Base-by-base conservation (phyloP, 2,797 vertebrate genomes). In the Poeciliopsis gracilis region DNA sequence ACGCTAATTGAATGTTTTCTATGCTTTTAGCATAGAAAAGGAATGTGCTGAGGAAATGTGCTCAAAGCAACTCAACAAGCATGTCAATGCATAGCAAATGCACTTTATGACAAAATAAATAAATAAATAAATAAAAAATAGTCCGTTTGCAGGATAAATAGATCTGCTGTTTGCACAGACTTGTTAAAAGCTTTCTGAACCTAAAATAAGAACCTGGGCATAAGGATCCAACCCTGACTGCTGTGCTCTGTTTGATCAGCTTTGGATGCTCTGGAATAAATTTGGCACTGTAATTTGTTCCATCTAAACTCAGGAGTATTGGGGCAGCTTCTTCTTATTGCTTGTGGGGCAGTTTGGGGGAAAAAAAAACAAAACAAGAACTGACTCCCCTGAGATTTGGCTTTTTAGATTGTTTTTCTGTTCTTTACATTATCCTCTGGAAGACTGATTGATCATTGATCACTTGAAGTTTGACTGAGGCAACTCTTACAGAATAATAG, bases 181-280 rank as follows among this genome's bases (percentile, higher is more conserved):
- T 76, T 53, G 69, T 73, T 30, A 53, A 53, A 71, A 51, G 30
- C 51, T 67, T 13, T 38, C 18, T 10, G 9, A 38, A 13, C 73
- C 73, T 77, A 53, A 75, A 47, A 78, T 80, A 69, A 28, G 16
- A 41, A 33, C 30, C 36, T 49, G 61, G 5, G 11, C 46, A 81
- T 38, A 7, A 74, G n/a, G 30, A 46, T 77, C 77, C 16, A 12
- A 72, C 46, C 76, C 71, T 63, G 45, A 6, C 33, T 43, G 33
- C 20, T 66, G 25, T 73, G 6, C 15, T 59, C 2, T 13, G 47
- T 55, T 43, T 55, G 4, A 63, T 15, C 18, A 20, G 16, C 16
- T 63, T 63, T 36, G 36, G 67, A 33, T 45, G 25, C n/a, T 72
- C 1, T 8, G 45, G n/a, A 49, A 72, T 72, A 51, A 20, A 28